Evolutionary conservation across 2,888 invertebrate species (phyloP).

Genomic region (Alentia gelatinosa): DNA sequence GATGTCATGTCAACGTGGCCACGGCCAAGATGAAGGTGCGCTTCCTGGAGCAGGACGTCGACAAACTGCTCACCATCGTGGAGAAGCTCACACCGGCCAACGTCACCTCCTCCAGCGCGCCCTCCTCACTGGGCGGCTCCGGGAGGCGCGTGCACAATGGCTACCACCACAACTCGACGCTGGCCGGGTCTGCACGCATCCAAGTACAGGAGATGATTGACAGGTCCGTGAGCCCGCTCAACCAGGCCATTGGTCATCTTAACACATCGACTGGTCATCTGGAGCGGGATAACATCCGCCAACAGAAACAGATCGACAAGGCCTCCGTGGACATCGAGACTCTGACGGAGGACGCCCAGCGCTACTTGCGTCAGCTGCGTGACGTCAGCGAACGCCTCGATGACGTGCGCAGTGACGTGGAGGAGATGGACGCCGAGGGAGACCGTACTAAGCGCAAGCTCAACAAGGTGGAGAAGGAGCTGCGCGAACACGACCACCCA

Average conservation of each 20-base stretch:
- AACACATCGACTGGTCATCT: neutral
- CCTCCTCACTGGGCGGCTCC: neutral
- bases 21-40: conserved; percentile 50
- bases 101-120: neutral
- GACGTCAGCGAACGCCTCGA: neutral
- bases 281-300: neutral
- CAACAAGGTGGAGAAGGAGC: conserved; percentile 36
- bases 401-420: neutral
- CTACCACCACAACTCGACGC: neutral
- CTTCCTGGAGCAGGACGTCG: conserved; percentile 46
- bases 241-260: conserved; percentile 12
- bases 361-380: neutral
- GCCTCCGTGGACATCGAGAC: conserved; percentile 53
- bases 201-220: conserved; percentile 45
- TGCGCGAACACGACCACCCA: conserved; percentile 13
- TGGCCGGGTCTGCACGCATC: conserved; percentile 19
- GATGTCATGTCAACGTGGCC: conserved; percentile 44
- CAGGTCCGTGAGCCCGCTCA: neutral
- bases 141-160: neutral
- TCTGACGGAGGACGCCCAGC: conserved; percentile 25
- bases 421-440: neutral
- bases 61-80: conserved; percentile 35
- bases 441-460: neutral
- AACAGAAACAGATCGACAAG: conserved; percentile 56
- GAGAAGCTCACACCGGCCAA: conserved; percentile 48